Percentiles rank a stretch among this genome's conserved stretches.
phyloP scores from a whole-genome alignment of 2,888 invertebrate genomes.

The Hololepta plana region DNA sequence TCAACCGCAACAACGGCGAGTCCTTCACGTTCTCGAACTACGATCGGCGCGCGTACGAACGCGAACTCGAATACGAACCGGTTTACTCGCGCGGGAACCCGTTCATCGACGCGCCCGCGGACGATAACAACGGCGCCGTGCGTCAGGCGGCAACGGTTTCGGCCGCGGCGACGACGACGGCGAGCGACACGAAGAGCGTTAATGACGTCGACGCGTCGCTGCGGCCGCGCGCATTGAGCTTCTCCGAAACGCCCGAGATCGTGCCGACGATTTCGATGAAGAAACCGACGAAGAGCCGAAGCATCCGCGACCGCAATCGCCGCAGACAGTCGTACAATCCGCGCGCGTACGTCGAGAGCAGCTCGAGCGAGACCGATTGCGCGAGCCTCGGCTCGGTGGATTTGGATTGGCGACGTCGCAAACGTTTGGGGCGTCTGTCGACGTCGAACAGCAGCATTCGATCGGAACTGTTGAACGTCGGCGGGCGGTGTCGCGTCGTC shows the following conservation, averaged over 20 bases:
- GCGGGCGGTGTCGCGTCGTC: slow-evolving; percentile 25
- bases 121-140: slow-evolving; percentile 1
- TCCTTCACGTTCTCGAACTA: slow-evolving; percentile 1
- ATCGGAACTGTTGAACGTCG: slow-evolving; percentile 22
- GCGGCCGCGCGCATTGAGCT: slow-evolving; percentile 31
- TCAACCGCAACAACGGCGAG: slow-evolving; percentile 11
- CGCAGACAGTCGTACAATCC: slow-evolving; percentile 39
- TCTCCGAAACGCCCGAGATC: slow-evolving; percentile 27
- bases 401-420: slow-evolving; percentile 25
- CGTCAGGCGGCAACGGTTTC: too few species aligned
- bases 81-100: slow-evolving; percentile 15
- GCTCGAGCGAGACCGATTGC: slow-evolving; percentile 33
- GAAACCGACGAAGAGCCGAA: slow-evolving; percentile 23
- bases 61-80: slow-evolving; percentile 10
- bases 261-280: too few species aligned
- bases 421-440: slow-evolving; percentile 21
- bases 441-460: slow-evolving; percentile 25
- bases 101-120: slow-evolving; percentile 4
- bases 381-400: slow-evolving; percentile 26
- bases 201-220: too few species aligned
- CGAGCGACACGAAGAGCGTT: slow-evolving; percentile 3
- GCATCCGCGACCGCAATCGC: slow-evolving; percentile 34
- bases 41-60: slow-evolving; percentile 10
- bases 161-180: slow-evolving; percentile 1
- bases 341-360: slow-evolving; percentile 32